Evolutionary conservation across 92 coral and sea anemone species (phyloP).

Genomic region (Metridium senile): DNA sequence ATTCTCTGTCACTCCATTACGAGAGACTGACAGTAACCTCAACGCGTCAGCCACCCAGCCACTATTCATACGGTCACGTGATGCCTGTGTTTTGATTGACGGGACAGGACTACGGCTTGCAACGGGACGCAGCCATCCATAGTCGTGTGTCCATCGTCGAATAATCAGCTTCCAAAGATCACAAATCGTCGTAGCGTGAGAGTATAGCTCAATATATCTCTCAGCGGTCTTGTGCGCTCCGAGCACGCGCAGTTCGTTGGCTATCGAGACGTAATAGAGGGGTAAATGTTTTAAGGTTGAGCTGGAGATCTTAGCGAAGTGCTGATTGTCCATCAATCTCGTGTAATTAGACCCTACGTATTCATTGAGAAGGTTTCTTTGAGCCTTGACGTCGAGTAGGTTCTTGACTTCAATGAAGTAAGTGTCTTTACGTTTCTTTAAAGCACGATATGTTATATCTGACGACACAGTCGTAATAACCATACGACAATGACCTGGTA

Average conservation of each 20-base stretch:
- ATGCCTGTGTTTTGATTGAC: slow-evolving; percentile 78
- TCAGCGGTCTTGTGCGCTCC: slow-evolving; percentile 79
- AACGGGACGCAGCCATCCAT: slow-evolving; percentile 94
- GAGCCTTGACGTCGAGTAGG: slow-evolving; percentile 65
- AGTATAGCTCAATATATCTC: slow-evolving; percentile 72
- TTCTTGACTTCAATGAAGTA: slow-evolving; percentile 71
- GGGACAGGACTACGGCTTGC: slow-evolving; percentile 80
- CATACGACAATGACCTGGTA: slow-evolving; percentile 79
- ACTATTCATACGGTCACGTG: slow-evolving; percentile 96
- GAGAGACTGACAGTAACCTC: slow-evolving; percentile 77
- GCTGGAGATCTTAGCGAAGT: slow-evolving; percentile 58
- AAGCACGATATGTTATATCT: slow-evolving; percentile 78
- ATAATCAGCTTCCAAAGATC: slow-evolving; percentile 91
- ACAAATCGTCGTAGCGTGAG: slow-evolving; percentile 69
- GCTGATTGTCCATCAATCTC: slow-evolving; percentile 63
- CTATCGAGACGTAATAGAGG: slow-evolving; percentile 77
- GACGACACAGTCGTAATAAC: slow-evolving; percentile 85
- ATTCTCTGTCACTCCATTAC: slow-evolving; percentile 82
- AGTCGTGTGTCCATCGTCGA: slow-evolving; percentile 97
- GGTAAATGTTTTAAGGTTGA: slow-evolving; percentile 78
- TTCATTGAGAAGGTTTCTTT: slow-evolving; percentile 70
- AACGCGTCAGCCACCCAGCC: slow-evolving; percentile 98
- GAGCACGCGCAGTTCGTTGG: slow-evolving; percentile 80
- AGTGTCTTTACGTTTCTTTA: slow-evolving; percentile 71
- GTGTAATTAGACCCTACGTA: slow-evolving; percentile 72